phyloP scores from a whole-genome alignment of 2,797 vertebrate genomes.

The Platalea minor region DNA sequence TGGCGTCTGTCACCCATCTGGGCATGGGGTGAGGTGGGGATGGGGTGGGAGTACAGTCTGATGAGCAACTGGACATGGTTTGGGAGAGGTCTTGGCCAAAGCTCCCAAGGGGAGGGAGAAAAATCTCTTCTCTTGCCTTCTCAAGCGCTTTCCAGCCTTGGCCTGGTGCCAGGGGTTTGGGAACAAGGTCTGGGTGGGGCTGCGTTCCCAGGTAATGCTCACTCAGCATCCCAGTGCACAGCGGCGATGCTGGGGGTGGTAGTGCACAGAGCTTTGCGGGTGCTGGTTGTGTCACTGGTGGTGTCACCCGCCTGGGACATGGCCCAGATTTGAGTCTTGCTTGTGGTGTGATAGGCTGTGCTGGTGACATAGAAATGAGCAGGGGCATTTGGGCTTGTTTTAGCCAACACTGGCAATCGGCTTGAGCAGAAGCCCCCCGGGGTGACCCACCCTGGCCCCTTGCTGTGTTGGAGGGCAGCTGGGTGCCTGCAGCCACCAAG shows the following conservation, averaged over 20 bases:
- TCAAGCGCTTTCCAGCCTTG: neutral
- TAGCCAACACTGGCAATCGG: fast-evolving
- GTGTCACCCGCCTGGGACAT: neutral
- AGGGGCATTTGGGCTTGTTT: neutral
- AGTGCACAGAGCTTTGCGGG: neutral
- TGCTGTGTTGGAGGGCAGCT: neutral
- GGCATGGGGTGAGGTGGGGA: neutral
- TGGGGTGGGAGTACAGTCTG: neutral
- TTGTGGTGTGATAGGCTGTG: neutral
- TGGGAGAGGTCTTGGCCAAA: neutral
- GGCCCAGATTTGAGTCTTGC: conserved; percentile 19
- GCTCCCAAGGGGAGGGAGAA: fast-evolving
- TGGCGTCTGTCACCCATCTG: neutral
- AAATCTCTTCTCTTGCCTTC: neutral
- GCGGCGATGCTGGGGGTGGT: neutral
- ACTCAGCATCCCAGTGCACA: fast-evolving
- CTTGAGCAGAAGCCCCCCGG: neutral
- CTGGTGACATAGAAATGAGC: neutral
- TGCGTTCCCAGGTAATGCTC: neutral
- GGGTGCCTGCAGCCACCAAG: neutral
- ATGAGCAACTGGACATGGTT: neutral
- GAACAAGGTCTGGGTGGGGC: neutral
- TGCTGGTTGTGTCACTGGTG: neutral
- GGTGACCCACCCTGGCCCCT: no score
- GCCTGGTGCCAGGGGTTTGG: neutral